Conservation (phyloP, 2,797 vertebrate genomes). For the Anguilla pacifica region DNA sequence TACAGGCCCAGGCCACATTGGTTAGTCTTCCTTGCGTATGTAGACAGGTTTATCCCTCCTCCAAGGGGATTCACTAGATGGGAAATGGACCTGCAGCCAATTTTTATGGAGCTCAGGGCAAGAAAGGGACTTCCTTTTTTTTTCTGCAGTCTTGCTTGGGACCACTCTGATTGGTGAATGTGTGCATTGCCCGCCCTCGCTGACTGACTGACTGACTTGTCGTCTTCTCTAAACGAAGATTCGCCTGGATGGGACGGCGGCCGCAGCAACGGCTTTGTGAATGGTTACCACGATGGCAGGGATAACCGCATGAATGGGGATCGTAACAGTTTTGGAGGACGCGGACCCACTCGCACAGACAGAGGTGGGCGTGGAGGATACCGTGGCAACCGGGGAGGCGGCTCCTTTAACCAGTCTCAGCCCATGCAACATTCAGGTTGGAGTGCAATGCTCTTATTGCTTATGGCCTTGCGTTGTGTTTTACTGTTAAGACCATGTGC, state of each 20-base stretch:
- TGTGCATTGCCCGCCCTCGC: neutral
- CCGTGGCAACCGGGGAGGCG: slow-evolving; percentile 66
- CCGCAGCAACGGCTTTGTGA: slow-evolving; percentile 75
- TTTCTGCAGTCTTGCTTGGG: neutral
- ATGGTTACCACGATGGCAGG: slow-evolving; percentile 75
- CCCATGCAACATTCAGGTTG: slow-evolving; percentile 64
- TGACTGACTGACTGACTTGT: neutral
- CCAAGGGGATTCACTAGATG: neutral
- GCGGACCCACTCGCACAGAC: slow-evolving; percentile 70
- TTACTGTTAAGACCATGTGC: neutral
- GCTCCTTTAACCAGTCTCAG: slow-evolving; percentile 69
- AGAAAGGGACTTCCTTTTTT: neutral
- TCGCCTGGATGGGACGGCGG: slow-evolving; percentile 68
- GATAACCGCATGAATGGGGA: slow-evolving; percentile 69
- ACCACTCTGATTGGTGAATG: neutral
- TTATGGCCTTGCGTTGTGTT: neutral
- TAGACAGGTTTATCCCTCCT: neutral
- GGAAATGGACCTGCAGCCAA: neutral
- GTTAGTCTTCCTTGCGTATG: neutral
- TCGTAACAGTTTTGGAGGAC: slow-evolving; percentile 64
- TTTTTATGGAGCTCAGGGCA: neutral
- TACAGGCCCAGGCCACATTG: neutral
- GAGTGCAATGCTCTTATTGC: slow-evolving; percentile 20
- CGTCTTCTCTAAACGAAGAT: slow-evolving; percentile 53
- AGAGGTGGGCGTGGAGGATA: slow-evolving; percentile 69